Evolutionary conservation across 2,888 invertebrate species (phyloP).

Genomic region (Actias luna): DNA sequence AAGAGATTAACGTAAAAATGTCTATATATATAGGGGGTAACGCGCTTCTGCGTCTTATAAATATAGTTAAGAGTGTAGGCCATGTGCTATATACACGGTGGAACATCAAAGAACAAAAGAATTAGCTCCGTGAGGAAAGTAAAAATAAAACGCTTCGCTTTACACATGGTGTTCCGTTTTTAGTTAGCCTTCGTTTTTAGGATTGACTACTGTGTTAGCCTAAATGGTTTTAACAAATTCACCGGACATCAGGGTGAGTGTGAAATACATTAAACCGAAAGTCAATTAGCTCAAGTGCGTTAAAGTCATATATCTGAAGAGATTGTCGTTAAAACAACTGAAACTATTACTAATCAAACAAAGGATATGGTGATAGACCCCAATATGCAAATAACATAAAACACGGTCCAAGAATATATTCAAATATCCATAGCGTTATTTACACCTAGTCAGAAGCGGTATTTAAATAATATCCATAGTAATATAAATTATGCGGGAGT

Average conservation of each 20-base stretch:
- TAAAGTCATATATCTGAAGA: slow-evolving; percentile 61
- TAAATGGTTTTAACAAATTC: too few species aligned
- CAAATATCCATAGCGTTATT: slow-evolving; percentile 86
- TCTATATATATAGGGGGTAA: slow-evolving; percentile 10
- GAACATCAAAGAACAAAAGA: slow-evolving; percentile 76
- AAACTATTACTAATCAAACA: slow-evolving; percentile 79
- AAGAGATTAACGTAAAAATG: too few species aligned
- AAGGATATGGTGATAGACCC: slow-evolving; percentile 80
- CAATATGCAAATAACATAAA: slow-evolving; percentile 80
- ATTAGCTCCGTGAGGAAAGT: slow-evolving; percentile 61
- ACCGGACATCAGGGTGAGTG: too few species aligned
- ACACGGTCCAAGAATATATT: slow-evolving; percentile 83
- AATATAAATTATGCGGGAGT: slow-evolving; percentile 82
- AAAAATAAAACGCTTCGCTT: slow-evolving; percentile 60
- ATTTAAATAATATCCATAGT: slow-evolving; percentile 84
- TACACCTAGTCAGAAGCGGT: slow-evolving; percentile 84
- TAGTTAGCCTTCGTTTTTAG: too few species aligned
- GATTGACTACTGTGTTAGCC: too few species aligned
- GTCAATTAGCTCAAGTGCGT: too few species aligned
- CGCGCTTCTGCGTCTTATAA: slow-evolving; percentile 49
- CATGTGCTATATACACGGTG: slow-evolving; percentile 62
- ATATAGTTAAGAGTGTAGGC: slow-evolving; percentile 54
- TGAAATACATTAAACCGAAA: too few species aligned
- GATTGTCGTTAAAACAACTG: slow-evolving; percentile 76
- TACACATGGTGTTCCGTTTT: slow-evolving; percentile 44